Evolutionary conservation across 2,888 invertebrate species (phyloP), one percentile per base, ranked within the genome.

Genomic region (Pseudococcus longispinus): DNA sequence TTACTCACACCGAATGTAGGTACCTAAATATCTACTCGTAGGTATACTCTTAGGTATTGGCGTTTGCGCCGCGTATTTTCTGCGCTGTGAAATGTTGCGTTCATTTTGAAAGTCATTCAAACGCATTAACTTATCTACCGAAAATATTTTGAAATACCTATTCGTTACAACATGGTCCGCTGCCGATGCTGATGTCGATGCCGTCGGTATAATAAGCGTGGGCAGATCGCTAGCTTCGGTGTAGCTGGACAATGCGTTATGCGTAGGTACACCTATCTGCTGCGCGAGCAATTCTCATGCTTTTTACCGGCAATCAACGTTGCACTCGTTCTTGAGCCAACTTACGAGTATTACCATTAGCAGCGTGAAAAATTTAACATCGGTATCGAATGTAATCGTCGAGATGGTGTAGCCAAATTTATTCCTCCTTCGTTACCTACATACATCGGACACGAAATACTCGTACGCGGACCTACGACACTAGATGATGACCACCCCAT

Each of bases 81-180:
- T 74, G 15, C 29, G 29, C 70, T 85, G 26, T 44, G 85, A 70
- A 85, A 42, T 37, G 74, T 74, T 74, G 74, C 74, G 74, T 32
- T 74, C n/a, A 74, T 74, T 74, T 74, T 74, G 74, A 74, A 74
- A 74, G 74, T 74, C 74, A 46, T 82, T 82, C 82, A 5, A 46
- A 46, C 42, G 82, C 82, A 46, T 82, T 42, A 42, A 46, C 82
- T 42, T 46, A 46, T 15, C 51, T n/a, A n/a, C 46, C 82, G 44
- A 82, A 82, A 46, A 82, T 82, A 82, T 82, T 82, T 82, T 82
- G 44, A 82, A 82, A 82, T 82, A 37, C 37, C 37, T 37, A 46
- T 74, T 74, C 74, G 29, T 74, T 74, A 37, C 29, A 74, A 29
- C 74, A 74, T 32, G 2, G 60, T 5, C 37, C 37, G 9, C 37